Conservation (phyloP, 2,113 vertebrate genomes). For the Phyllostomus discolor region DNA sequence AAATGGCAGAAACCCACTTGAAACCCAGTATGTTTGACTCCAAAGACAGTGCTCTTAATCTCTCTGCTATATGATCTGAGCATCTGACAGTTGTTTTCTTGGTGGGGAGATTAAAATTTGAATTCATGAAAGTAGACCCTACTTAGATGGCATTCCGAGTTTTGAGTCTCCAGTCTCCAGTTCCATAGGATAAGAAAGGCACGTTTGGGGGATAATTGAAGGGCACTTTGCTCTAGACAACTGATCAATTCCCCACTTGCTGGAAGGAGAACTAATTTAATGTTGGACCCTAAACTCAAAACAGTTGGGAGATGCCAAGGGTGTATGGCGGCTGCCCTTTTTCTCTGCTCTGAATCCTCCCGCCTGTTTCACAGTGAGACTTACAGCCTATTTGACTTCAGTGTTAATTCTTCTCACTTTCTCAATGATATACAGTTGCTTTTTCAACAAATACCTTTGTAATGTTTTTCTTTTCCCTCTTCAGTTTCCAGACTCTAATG, state of each 20-base stretch:
- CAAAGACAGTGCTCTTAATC: not conserved
- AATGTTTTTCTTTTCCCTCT: not conserved
- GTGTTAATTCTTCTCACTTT: not conserved
- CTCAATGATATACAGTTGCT: not conserved
- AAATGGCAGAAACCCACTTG: not conserved
- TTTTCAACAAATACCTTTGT: not conserved
- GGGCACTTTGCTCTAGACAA: not conserved
- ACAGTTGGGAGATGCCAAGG: not conserved
- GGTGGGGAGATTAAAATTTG: not conserved
- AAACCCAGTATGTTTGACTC: not conserved
- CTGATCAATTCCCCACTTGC: not conserved
- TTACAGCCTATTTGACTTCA: not conserved
- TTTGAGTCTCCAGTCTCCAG: not conserved
- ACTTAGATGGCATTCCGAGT: not conserved
- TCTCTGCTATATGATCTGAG: not conserved
- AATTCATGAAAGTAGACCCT: not conserved
- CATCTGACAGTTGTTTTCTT: not conserved
- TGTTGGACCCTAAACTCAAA: not conserved
- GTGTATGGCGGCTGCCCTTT: not conserved
- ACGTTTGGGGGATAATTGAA: not conserved
- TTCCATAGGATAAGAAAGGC: not conserved
- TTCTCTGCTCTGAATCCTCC: not conserved
- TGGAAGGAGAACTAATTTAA: not conserved
- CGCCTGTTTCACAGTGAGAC: not conserved
- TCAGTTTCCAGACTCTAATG: constrained; percentile 10